Base-by-base conservation (phyloP, 2,113 vertebrate genomes). In the Lophochroa leadbeateri region DNA sequence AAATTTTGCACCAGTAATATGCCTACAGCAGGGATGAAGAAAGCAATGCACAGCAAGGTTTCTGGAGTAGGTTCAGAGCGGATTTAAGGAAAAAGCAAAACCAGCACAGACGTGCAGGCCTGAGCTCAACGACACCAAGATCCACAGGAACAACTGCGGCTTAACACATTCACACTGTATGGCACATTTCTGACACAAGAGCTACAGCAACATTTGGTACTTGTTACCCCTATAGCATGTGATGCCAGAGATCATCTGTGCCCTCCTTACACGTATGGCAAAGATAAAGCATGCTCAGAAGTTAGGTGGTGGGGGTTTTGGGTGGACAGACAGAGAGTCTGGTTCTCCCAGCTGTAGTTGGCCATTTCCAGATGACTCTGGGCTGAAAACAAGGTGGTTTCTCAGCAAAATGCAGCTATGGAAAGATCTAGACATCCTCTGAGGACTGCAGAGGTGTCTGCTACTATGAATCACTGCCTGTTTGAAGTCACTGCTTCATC, bases 401-500 rank as follows among this genome's bases (percentile, higher is more conserved):
- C 77, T 86, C 6, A 4, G 76, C 14, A 27, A 89, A 92, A 67
- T 44, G 43, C 63, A 80, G 53, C 39, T 43, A 71, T 74, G 67
- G 94, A 95, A 96, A 92, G 72, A 89, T 85, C 80, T 4, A 92
- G 88, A 91, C 50, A 84, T 60, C 41, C 77, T 92, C 83, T 53
- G 49, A 94, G 81, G 72, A 86, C 88, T 89, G 82, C 88, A 96
- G 95, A 95, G 53, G 41, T 91, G 83, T 89, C 83, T 87, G 72
- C 47, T 1, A 19, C 61, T 86, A 53, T 94, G 96, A 96, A 96
- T 97, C 94, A 97, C 17, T 91, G 94, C 71, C 53, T 80, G 33
- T 8, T 50, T 94, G 72, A 93, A 96, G 60, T 81, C 81, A 83
- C 50, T 78, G 80, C 60, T 88, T 95, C 92, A 95, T 95, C 88